Evolutionary conservation across 2,888 invertebrate species (phyloP), one percentile per base, ranked within the genome.

Genomic region (Chirona hameri): DNA sequence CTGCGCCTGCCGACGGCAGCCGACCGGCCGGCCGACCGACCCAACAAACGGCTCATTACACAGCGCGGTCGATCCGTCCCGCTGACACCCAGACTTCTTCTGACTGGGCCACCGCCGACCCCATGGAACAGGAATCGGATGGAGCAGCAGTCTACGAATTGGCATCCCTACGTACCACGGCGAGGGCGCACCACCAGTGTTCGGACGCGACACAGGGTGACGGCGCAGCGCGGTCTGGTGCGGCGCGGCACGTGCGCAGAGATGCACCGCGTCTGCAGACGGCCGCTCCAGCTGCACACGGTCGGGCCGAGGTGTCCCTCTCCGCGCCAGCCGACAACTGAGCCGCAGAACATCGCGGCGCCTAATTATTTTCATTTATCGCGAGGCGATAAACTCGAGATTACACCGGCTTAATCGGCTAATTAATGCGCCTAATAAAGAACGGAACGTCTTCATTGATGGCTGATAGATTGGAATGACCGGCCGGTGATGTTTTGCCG

Each of bases 371-470:
- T 76, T 24, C 46, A 76, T 76, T 27, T 76, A 46, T 76, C 24
- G 76, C 24, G 46, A 27, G 76, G 24, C 76, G 76, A 76, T 76
- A 76, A 76, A 46, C 76, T 46, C 76, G 18, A 76, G 76, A 76
- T 76, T 76, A 46, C 76, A 21, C 39, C 76, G 24, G 24, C 39
- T 76, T 76, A 76, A 76, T 76, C 76, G 76, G 76, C 76, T 76
- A 46, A 76, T 76, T 76, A 76, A 76, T 76, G 76, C 46, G 7
- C 9, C 76, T 76, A 76, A 76, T 76, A 76, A 76, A 76, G 76
- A 76, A 39, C 15, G 76, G 5, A 46, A 46, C 76, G 76, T 46
- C 39, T 46, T 76, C 76, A 76, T 46, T 76, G 76, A 76, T 76
- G 76, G 39, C 76, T 76, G 76, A 76, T 27, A 27, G 76, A 76